Conservation (phyloP, 1,140 invertebrate species). For the Musca domestica region DNA sequence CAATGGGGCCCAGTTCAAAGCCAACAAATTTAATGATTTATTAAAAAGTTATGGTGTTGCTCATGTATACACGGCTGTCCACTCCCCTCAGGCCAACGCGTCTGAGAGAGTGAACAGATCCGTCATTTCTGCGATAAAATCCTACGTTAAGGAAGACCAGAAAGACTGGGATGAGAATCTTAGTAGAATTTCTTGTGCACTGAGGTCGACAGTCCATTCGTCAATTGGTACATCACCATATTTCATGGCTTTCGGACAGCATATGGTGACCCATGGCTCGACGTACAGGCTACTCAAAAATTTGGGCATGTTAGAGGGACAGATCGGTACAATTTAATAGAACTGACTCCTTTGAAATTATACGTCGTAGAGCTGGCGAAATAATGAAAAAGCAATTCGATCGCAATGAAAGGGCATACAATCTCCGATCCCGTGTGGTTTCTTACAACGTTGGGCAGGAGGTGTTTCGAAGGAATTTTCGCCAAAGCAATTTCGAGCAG, state of each 20-base stretch:
- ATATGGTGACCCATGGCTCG: background rate
- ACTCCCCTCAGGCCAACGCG: conserved; percentile 20
- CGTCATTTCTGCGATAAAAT: background rate
- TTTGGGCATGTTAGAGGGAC: background rate
- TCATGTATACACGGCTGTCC: conserved; percentile 19
- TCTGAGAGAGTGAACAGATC: conserved; percentile 25
- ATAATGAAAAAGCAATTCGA: conserved; percentile 1
- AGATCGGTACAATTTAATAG: background rate
- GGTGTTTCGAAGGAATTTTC: conserved; percentile 1
- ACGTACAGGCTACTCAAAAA: background rate
- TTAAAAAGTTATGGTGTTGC: conserved; percentile 1
- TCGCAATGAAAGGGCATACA: background rate
- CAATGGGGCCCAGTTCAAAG: background rate
- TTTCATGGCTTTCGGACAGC: too few relatives aligned
- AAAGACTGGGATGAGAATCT: conserved; percentile 19
- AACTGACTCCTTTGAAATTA: background rate
- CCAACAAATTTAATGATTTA: conserved; percentile 12
- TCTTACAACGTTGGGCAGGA: conserved; percentile 1
- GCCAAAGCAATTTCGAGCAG: conserved; percentile 6
- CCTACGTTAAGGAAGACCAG: conserved; percentile 2
- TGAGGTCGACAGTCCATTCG: background rate
- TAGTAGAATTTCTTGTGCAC: background rate
- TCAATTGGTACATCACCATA: conserved; percentile 8
- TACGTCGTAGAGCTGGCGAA: background rate
- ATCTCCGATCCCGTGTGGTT: background rate